Base-by-base conservation (phyloP, 2,797 vertebrate genomes). In the Siniperca obscura region DNA sequence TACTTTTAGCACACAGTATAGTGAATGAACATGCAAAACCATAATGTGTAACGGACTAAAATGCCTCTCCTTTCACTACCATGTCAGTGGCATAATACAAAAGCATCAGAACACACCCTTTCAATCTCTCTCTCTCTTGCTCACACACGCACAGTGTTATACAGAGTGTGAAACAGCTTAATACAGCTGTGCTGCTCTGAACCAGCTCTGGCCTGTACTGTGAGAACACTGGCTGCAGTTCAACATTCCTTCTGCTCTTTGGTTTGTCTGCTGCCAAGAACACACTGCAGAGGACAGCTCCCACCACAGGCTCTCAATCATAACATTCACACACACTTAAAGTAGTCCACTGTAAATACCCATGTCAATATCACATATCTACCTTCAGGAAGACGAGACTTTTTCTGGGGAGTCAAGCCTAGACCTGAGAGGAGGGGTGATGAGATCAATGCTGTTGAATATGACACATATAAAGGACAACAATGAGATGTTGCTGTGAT, bases 191-290 rank as follows among this genome's bases (percentile, higher is more conserved):
- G 90, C 59, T 48, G 79, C 83, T 84, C 77, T 89, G 78, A 83
- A 90, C 85, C 83, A 90, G 91, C 87, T 81, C 86, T 81, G 82
- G 91, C 86, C 86, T 91, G 90, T 30, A 50, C 84, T 92, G 90
- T 91, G 91, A 94, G 91, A 93, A 92, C 78, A 87, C 89, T 94
- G 94, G 93, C 93, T 66, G 84, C 66, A 77, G 74, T 89, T 94
- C 92, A 92, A 94, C 93, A 95, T 94, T 95, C 94, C 87, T 92
- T 80, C 79, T 90, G 76, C 86, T 92, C 82, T 91, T 77, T 81
- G 83, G 89, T 88, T 91, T 79, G 87, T 85, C 78, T 74, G 72
- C 76, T 91, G 89, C 91, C 90, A 92, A 74, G 72, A 91, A 82
- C 82, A 89, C 88, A 85, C 78, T 83, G 84, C 82, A 75, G 83